Conservation (phyloP, 2,113 vertebrate species). For the Daphoenositta chrysoptera region DNA sequence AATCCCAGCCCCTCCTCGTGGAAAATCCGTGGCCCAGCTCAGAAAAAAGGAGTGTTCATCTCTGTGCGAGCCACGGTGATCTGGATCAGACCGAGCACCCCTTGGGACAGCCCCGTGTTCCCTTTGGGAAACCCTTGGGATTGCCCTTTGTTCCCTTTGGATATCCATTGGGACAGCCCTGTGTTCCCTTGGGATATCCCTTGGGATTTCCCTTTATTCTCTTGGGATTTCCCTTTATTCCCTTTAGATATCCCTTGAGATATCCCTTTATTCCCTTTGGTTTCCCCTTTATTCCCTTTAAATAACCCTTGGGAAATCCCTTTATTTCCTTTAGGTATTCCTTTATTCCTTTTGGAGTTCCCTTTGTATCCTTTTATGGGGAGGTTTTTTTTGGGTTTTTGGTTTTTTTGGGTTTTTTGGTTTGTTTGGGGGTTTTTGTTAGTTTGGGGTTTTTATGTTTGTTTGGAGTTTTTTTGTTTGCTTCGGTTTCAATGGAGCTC, state of each 20-base stretch:
- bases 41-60: rapidly evolving
- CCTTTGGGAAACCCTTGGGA: too few relatives aligned
- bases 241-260: too few relatives aligned
- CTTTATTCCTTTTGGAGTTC: too few relatives aligned
- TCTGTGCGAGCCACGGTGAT: rapidly evolving
- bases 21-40: background rate
- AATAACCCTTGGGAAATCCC: too few relatives aligned
- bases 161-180: background rate
- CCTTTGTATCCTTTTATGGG: too few relatives aligned
- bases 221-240: too few relatives aligned
- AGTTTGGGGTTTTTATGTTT: background rate
- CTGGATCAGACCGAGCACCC: background rate
- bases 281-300: rapidly evolving
- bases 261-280: background rate
- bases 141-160: background rate
- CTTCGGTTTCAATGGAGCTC: too few relatives aligned
- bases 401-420: too few relatives aligned
- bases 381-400: too few relatives aligned
- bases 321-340: background rate
- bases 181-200: background rate
- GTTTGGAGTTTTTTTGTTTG: background rate
- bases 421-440: background rate
- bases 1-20: rapidly evolving
- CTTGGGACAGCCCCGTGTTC: background rate
- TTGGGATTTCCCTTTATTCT: background rate